Base-by-base conservation (phyloP, 2,113 vertebrate genomes). In the Spermophilus dauricus region DNA sequence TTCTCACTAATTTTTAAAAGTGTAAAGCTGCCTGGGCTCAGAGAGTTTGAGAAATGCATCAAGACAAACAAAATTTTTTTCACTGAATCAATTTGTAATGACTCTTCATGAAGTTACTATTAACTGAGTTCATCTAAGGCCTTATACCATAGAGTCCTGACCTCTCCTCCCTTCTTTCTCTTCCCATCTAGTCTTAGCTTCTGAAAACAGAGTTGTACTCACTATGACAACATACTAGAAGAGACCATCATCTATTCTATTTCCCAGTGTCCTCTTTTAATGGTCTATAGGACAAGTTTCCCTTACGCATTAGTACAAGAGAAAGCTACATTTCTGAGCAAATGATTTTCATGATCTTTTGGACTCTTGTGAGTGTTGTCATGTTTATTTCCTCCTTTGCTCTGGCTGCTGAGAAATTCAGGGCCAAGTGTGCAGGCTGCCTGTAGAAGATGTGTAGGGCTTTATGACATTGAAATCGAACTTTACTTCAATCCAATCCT, bases 251-350 rank as follows among this genome's bases (percentile, higher is more conserved):
- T 91, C 18, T 67, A 78, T 58, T 88, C 51, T 89, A n/a, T 95
- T 94, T 95, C 51, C 18, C 32, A 92, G 12, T 83, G 48, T 56
- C 39, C 26, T 95, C 16, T 95, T 93, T 87, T 53, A 93, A 87
- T 87, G 48, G 58, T 12, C 42, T 85, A 32, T 85, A 39, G 26
- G 32, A 70, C 30, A 90, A 42, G 58, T 67, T 51, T 96, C 8
- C 70, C 58, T 70, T 73, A 70, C 13, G 69, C 42, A 45, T n/a
- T 58, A 51, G 48, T 88, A 63, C 42, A 77, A 81, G 37, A 76
- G 51, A 92, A 87, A n/a, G 17, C 20, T 86, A 11, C 69, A 95
- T 69, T 85, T 95, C 72, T 87, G 48, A 91, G 22, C 39, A 95
- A 69, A 2, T 90, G 37, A 56, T 56, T 94, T 65, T 90, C 28